Percentiles rank a stretch among this genome's conserved stretches.
Conservation (phyloP, 2,797 vertebrate species). For the Hippoglossus hippoglossus region DNA sequence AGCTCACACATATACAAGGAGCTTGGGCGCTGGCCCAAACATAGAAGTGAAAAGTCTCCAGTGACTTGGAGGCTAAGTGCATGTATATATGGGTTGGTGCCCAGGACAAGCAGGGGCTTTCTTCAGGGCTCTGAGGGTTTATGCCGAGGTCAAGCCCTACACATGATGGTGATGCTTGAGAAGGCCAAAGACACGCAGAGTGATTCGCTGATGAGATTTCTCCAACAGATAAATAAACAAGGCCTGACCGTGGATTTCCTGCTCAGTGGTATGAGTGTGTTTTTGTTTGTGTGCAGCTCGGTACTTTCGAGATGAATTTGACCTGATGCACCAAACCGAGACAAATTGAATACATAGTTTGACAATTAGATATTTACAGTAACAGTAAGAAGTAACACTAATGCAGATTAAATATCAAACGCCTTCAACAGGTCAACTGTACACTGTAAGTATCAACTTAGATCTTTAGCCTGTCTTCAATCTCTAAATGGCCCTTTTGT, state of each 20-base stretch:
- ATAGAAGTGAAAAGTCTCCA: conserved; percentile 76
- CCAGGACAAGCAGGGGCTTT: conserved; percentile 73
- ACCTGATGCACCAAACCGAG: conserved; percentile 29
- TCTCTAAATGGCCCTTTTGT: conserved; percentile 67
- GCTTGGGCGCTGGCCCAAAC: conserved; percentile 60
- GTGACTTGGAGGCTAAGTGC: conserved; percentile 74
- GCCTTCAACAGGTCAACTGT: conserved; percentile 15
- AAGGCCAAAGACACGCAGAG: conserved; percentile 48
- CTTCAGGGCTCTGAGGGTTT: conserved; percentile 70
- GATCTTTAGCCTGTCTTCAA: conserved; percentile 33
- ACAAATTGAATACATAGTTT: conserved; percentile 22
- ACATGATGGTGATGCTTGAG: conserved; percentile 53
- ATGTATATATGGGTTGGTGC: conserved; percentile 61
- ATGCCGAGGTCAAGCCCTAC: conserved; percentile 71
- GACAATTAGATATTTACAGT: conserved; percentile 32
- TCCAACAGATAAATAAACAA: conserved; percentile 76
- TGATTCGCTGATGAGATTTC: conserved; percentile 71
- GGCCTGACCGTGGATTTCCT: conserved; percentile 65
- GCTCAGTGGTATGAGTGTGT: conserved; percentile 39
- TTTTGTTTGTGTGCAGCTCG: conserved; percentile 34
- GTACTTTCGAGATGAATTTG: conserved; percentile 11
- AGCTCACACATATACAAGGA: conserved; percentile 24
- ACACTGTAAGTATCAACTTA: conserved; percentile 28
- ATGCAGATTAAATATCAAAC: conserved; percentile 35
- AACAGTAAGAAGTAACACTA: conserved; percentile 5